These are phyloP conservation scores for Hippocampus kuda DNA, from an alignment of 2,797 vertebrate species.

Conservation along the genomic window DNA sequence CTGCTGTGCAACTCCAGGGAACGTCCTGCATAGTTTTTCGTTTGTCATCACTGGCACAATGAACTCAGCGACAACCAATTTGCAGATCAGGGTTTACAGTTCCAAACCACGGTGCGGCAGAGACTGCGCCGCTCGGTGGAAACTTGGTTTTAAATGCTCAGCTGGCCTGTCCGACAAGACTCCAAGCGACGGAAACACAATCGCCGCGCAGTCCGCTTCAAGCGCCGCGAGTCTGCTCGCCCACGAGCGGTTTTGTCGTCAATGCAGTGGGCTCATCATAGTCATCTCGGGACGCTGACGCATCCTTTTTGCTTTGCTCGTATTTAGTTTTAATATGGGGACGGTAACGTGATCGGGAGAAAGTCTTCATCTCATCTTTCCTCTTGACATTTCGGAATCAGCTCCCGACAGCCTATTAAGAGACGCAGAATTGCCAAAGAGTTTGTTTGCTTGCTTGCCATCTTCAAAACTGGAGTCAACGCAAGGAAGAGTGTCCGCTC, in stretches of 20 bases:
- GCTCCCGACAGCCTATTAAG: too few species aligned
- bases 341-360: constrained; percentile 48
- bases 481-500: too few species aligned
- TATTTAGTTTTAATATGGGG: constrained; percentile 48
- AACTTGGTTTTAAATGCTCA: constrained; percentile 8
- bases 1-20: too few species aligned
- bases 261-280: constrained; percentile 41
- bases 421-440: too few species aligned
- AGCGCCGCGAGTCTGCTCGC: constrained; percentile 14
- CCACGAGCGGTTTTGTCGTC: constrained; percentile 36
- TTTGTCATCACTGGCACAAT: neutral
- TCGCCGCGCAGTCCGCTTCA: constrained; percentile 19
- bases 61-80: neutral
- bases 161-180: constrained; percentile 26
- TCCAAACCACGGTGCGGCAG: neutral
- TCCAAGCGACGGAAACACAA: constrained; percentile 36
- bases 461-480: too few species aligned
- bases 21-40: neutral
- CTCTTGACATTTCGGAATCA: neutral
- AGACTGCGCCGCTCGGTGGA: neutral
- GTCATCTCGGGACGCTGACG: constrained; percentile 33
- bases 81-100: neutral
- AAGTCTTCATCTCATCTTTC: constrained; percentile 19
- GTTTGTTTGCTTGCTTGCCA: too few species aligned
- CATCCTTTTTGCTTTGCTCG: constrained; percentile 53